phyloP scores from a whole-genome alignment of 2,113 vertebrate species.

The Chloebia gouldiae region DNA sequence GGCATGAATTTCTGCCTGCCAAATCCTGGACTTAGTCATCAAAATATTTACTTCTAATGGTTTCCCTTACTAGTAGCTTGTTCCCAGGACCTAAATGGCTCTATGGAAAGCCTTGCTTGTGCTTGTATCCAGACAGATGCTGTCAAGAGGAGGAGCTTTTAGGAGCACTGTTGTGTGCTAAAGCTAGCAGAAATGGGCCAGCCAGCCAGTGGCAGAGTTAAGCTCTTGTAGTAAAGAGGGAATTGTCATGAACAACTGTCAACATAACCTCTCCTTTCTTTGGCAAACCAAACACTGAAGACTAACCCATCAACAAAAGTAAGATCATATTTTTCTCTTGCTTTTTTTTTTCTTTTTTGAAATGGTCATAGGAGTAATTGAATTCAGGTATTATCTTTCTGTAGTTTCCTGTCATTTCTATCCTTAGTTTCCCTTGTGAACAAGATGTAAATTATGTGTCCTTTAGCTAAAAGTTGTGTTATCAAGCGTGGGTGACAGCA shows the following conservation, averaged over 20 bases:
- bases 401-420: not conserved
- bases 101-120: constrained; percentile 42
- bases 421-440: not conserved
- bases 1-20: not conserved
- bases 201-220: constrained; percentile 48
- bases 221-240: constrained; percentile 47
- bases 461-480: constrained; percentile 17
- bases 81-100: not conserved
- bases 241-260: constrained; percentile 49
- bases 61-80: not conserved
- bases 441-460: not conserved
- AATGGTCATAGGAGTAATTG: not conserved
- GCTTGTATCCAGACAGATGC: constrained; percentile 70
- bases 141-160: constrained; percentile 64
- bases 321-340: constrained; percentile 50
- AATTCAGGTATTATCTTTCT: not conserved
- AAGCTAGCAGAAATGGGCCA: constrained; percentile 50
- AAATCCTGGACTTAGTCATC: not conserved
- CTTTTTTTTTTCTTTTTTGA: not conserved
- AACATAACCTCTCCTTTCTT: not conserved
- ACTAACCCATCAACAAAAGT: constrained; percentile 12
- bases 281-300: constrained; percentile 15
- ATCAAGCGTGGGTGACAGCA: not conserved
- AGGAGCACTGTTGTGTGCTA: not conserved
- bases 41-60: not conserved